Evolutionary conservation across 2,113 vertebrate species (phyloP).

Genomic region (Tretioscincus oriximinensis): DNA sequence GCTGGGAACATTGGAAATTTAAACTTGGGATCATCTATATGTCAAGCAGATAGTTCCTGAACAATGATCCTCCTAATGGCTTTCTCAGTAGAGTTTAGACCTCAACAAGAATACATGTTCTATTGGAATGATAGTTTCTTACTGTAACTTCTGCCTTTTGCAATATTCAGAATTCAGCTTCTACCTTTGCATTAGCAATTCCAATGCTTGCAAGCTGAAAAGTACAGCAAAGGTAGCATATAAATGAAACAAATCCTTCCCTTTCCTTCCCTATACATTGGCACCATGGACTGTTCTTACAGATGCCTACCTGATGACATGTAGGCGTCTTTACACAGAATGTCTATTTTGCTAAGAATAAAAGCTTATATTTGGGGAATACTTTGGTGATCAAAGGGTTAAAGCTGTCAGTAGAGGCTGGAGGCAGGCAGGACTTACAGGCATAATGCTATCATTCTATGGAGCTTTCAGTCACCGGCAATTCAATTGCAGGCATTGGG

Average conservation of each 20-base stretch:
- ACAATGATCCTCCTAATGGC: too few relatives aligned
- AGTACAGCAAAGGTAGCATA: neutral
- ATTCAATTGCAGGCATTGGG: neutral
- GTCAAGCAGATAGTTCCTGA: too few relatives aligned
- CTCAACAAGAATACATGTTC: neutral
- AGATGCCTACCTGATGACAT: neutral
- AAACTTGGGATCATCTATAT: too few relatives aligned
- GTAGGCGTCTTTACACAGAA: neutral
- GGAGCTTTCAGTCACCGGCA: slow-evolving; percentile 11
- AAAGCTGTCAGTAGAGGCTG: neutral
- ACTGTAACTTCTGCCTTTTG: too few relatives aligned
- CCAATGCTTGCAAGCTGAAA: neutral
- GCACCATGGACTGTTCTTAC: accelerated
- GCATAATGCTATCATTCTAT: neutral
- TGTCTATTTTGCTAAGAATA: accelerated
- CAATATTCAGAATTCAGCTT: neutral
- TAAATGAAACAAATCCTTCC: accelerated
- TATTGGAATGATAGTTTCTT: neutral
- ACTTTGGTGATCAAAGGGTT: neutral
- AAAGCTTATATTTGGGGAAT: slow-evolving; percentile 4
- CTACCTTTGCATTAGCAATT: neutral
- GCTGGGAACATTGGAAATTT: too few relatives aligned
- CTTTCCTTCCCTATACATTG: accelerated
- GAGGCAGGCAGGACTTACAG: neutral
- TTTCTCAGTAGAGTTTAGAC: too few relatives aligned